These are phyloP conservation scores for Chalcis sispes DNA, from an alignment of 2,888 invertebrate genomes.

Conservation along the genomic window DNA sequence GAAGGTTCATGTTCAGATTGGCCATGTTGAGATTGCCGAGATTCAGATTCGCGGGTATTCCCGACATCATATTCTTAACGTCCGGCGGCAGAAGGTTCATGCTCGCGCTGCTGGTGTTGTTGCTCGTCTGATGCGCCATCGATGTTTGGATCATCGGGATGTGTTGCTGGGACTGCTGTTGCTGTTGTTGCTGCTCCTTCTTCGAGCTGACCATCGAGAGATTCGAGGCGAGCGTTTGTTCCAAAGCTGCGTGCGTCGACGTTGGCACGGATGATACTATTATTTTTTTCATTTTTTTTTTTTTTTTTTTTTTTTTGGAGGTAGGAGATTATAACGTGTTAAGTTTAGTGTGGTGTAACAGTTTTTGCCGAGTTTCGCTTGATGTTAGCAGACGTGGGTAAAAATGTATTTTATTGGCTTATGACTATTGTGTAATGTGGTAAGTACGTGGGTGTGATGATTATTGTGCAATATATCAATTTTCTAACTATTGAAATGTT, in stretches of 20 bases:
- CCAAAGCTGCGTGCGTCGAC: conserved; percentile 69
- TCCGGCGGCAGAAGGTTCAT: conserved; percentile 69
- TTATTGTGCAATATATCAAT: background rate
- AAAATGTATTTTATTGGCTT: conserved; percentile 23
- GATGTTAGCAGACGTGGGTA: conserved; percentile 51
- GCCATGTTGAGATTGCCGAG: conserved; percentile 70
- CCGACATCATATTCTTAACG: conserved; percentile 69
- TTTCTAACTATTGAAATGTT: background rate
- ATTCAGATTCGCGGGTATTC: conserved; percentile 68
- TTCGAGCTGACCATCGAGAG: conserved; percentile 58
- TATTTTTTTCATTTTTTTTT: too few relatives aligned
- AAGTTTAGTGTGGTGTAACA: background rate
- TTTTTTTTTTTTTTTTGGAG: too few relatives aligned
- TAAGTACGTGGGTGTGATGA: background rate
- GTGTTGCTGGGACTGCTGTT: conserved; percentile 62
- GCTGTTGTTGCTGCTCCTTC: conserved; percentile 50
- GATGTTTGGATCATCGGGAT: conserved; percentile 52
- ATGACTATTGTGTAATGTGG: background rate
- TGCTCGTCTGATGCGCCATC: conserved; percentile 50
- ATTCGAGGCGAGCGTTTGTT: conserved; percentile 64
- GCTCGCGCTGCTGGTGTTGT: conserved; percentile 64
- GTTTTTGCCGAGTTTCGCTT: conserved; percentile 35
- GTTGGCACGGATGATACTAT: conserved; percentile 67
- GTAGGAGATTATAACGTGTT: background rate
- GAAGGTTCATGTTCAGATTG: conserved; percentile 69